Percentiles rank a stretch among this genome's conserved stretches.
Conservation (phyloP, 2,113 vertebrate species). For the Laterallus jamaicensis region DNA sequence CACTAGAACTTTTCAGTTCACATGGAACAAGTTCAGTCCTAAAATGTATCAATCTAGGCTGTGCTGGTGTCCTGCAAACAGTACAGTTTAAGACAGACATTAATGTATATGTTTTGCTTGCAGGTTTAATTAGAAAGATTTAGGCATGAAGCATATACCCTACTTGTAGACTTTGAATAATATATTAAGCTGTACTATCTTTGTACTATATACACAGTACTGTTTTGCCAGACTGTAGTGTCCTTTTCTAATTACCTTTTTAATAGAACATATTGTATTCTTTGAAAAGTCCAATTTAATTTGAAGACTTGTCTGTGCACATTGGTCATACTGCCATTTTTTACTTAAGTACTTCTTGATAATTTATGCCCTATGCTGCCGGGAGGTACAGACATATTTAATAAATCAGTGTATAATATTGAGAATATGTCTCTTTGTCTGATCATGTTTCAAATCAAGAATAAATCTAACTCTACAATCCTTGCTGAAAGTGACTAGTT, state of each 20-base stretch:
- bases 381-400: not conserved
- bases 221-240: not conserved
- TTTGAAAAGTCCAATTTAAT: not conserved
- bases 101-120: not conserved
- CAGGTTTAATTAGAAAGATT: not conserved
- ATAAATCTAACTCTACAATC: not conserved
- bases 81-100: not conserved
- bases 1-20: not conserved
- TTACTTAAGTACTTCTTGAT: not conserved
- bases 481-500: not conserved
- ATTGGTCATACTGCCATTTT: not conserved
- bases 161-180: not conserved
- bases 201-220: not conserved
- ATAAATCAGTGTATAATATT: not conserved
- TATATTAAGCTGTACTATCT: not conserved
- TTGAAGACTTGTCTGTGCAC: not conserved
- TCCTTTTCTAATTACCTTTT: conserved; percentile 16
- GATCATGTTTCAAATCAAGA: not conserved
- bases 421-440: not conserved
- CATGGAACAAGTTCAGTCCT: not conserved
- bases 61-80: not conserved
- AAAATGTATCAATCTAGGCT: not conserved
- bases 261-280: not conserved
- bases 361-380: not conserved
- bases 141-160: not conserved